phyloP scores from a whole-genome alignment of 2,888 invertebrate species.

The Tineola bisselliella region DNA sequence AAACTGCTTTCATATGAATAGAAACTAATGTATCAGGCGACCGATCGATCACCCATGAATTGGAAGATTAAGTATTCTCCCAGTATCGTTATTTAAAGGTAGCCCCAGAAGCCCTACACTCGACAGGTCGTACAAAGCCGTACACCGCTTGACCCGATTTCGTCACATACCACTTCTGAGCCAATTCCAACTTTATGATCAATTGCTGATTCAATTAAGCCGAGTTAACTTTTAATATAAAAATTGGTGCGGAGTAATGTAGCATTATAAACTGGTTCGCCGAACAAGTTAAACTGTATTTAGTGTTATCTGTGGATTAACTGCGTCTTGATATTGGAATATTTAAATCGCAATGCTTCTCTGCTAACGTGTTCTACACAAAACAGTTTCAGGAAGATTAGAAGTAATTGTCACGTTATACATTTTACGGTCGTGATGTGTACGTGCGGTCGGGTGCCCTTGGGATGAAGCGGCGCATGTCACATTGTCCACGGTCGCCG shows the following conservation, averaged over 20 bases:
- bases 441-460: constrained; percentile 25
- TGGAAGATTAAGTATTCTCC: neutral
- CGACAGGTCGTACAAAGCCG: constrained; percentile 38
- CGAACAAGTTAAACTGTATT: neutral
- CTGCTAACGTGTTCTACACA: neutral
- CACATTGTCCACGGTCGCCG: constrained; percentile 38
- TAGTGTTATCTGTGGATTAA: neutral
- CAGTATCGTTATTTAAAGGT: neutral
- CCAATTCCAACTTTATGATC: constrained; percentile 19
- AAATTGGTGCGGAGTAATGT: neutral
- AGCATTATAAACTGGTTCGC: neutral
- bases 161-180: constrained; percentile 31
- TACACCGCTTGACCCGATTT: constrained; percentile 53
- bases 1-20: neutral
- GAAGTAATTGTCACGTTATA: neutral
- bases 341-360: neutral
- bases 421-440: neutral
- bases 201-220: constrained; percentile 19
- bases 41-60: neutral
- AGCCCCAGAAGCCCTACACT: constrained; percentile 49
- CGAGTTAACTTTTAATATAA: neutral
- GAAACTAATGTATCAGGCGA: neutral
- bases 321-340: neutral
- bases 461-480: constrained; percentile 40
- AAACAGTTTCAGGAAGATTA: neutral